Evolutionary conservation across 1,140 invertebrate genomes (phyloP), one percentile per base, ranked within the genome.

Genomic region (Drosophila lowei): DNA sequence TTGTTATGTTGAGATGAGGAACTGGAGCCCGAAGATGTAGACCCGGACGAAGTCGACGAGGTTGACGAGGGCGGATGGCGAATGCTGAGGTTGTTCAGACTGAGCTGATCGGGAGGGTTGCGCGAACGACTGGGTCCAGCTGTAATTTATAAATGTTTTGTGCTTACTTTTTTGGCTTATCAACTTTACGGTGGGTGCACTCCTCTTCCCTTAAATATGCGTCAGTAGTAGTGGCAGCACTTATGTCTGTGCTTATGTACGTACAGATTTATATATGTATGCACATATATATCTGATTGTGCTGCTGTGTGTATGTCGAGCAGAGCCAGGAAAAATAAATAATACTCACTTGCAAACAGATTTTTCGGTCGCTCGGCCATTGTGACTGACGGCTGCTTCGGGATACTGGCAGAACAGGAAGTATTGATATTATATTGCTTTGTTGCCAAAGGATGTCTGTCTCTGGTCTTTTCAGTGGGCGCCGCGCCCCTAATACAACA

Each of bases 301-400:
- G 34, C 11, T 38, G 11, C 34, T 54, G 25, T 64, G 42, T 64
- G 54, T 73, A 48, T 54, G 55, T 38, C 52, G 11, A 38, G 59
- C 56, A 61, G 67, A 25, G 46, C 57, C 30, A 25, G 23, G 38
- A 47, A 64, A 28, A 13, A 21, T 49, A 30, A 23, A n/a, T 23
- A 67, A 76, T 77, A 86, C 84, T 90, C 54, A 90, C 89, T 90
- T 56, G 89, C 80, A 77, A 90, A 90, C 55, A 90, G 79, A 89
- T 90, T 90, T 58, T 89, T 90, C 25, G 89, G 89, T 73, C 89
- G 79, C 61, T 90, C 89, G 43, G 89, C 89, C 89, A 90, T 90
- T 72, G 50, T 76, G 30, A 65, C 11, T 59, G 3, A 15, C 23
- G 43, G 15, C 59, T 60, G 21, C 13, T 48, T 43, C 46, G 30